Base-by-base conservation (phyloP, 2,797 vertebrate species). In the Adelosebastes latens region DNA sequence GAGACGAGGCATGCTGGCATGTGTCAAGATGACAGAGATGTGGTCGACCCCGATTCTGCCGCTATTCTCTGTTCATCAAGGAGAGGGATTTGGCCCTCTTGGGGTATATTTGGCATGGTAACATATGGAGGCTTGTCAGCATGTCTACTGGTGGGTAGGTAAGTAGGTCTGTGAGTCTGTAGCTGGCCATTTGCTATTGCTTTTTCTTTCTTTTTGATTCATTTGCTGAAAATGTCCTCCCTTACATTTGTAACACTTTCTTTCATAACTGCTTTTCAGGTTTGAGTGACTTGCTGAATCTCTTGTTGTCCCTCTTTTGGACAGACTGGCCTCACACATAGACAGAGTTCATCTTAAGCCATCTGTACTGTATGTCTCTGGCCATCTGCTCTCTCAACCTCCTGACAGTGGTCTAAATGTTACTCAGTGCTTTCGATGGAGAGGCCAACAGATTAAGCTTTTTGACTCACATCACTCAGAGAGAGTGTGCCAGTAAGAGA, bases 381-480 rank as follows among this genome's bases (percentile, higher is more conserved):
- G 18, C 90, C 91, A 92, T 91, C 88, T 93, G 89, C 79, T 90
- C 75, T 75, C 52, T 84, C 75, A 77, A 77, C 81, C 74, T 77
- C 29, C 74, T 65, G 76, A 81, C 68, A 72, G 58, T 46, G 39
- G 76, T 66, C 70, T 49, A 76, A 87, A 86, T 12, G 49, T 73
- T 67, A 52, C 69, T 72, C 58, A 6, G 42, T 31, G 70, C 32
- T 80, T 87, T 85, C 31, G 11, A 64, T 67, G 55, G 58, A 71
- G 70, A 63, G 55, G 60, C 59, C 7, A 69, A 34, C 36, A 81
- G 87, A 90, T 91, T 82, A 82, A 87, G 81, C 79, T 75, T 81
- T 84, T 70, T 72, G 60, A 76, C 58, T 27, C 32, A 3, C 75
- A 72, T 78, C 67, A 69, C 39, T 82, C 65, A 49, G 55, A 72